Evolutionary conservation across 2,113 vertebrate genomes (phyloP).

Genomic region (Misgurnus mizolepis): DNA sequence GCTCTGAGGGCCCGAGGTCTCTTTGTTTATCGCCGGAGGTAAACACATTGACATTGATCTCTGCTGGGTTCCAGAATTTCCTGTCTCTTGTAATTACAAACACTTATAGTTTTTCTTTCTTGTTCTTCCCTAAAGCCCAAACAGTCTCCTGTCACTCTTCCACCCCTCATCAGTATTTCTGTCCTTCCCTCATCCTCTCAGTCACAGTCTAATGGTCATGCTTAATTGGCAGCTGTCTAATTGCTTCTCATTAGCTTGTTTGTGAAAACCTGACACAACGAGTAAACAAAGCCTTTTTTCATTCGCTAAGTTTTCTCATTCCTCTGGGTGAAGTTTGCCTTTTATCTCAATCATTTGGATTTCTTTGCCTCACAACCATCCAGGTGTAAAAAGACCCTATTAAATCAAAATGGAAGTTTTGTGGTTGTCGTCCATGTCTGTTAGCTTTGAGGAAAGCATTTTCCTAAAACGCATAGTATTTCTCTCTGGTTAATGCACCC

Average conservation of each 20-base stretch:
- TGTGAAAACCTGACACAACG: constrained; percentile 61
- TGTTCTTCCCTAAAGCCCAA: constrained; percentile 8
- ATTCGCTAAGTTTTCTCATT: constrained; percentile 20
- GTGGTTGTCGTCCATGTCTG: too few species aligned
- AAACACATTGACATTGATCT: not conserved
- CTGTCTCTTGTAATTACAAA: not conserved
- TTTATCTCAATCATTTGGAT: constrained; percentile 9
- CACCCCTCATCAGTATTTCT: constrained; percentile 35
- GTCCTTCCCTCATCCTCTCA: constrained; percentile 35
- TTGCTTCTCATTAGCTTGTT: constrained; percentile 71
- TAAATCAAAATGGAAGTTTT: not conserved
- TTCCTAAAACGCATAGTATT: too few species aligned
- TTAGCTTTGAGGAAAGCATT: too few species aligned
- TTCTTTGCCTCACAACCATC: not conserved
- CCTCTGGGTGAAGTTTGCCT: constrained; percentile 14
- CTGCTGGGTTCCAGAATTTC: constrained; percentile 14
- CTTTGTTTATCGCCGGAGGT: not conserved
- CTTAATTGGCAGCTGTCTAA: constrained; percentile 78
- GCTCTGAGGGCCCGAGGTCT: not conserved
- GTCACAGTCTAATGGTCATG: constrained; percentile 72
- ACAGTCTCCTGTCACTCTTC: constrained; percentile 29
- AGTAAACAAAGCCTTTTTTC: constrained; percentile 53
- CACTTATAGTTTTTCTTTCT: not conserved
- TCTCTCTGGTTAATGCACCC: too few species aligned
- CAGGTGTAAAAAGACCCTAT: not conserved